Evolutionary conservation across 2,797 vertebrate species (phyloP).

Genomic region (Mormyrops attenuatus): DNA sequence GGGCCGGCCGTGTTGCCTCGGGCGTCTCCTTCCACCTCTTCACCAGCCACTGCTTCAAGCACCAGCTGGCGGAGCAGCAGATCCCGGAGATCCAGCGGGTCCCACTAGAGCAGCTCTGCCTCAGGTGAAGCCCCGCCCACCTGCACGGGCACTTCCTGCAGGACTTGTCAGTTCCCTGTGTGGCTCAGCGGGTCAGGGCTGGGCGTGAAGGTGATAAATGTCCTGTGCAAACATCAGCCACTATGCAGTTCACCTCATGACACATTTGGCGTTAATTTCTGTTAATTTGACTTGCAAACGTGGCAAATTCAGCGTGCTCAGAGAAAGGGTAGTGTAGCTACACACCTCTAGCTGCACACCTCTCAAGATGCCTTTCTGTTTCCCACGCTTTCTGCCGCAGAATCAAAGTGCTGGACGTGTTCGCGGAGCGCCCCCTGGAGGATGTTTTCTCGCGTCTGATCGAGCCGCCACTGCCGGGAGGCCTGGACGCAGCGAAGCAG

Average conservation of each 20-base stretch:
- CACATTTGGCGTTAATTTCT: background rate
- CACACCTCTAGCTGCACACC: background rate
- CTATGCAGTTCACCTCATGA: background rate
- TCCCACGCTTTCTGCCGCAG: conserved; percentile 47
- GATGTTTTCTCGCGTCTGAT: conserved; percentile 83
- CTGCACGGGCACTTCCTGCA: background rate
- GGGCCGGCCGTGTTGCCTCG: conserved; percentile 89
- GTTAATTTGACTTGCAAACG: background rate
- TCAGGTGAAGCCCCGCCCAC: conserved; percentile 64
- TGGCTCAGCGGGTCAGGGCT: background rate
- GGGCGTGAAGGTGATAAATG: background rate
- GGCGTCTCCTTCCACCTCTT: conserved; percentile 96
- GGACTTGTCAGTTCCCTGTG: background rate
- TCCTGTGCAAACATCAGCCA: background rate
- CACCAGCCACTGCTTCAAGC: conserved; percentile 83
- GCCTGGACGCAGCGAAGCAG: conserved; percentile 74
- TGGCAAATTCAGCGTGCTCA: background rate
- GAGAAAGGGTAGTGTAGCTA: background rate
- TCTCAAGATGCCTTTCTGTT: background rate
- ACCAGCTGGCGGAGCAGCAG: conserved; percentile 84
- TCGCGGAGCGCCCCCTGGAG: conserved; percentile 70
- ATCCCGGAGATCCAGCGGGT: conserved; percentile 92
- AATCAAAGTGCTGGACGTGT: conserved; percentile 93
- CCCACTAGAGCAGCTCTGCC: conserved; percentile 91
- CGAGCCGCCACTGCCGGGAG: conserved; percentile 74